These are phyloP conservation scores for Drosophila lacteicornis DNA, from an alignment of 1,140 invertebrate genomes.

Conservation along the genomic window DNA sequence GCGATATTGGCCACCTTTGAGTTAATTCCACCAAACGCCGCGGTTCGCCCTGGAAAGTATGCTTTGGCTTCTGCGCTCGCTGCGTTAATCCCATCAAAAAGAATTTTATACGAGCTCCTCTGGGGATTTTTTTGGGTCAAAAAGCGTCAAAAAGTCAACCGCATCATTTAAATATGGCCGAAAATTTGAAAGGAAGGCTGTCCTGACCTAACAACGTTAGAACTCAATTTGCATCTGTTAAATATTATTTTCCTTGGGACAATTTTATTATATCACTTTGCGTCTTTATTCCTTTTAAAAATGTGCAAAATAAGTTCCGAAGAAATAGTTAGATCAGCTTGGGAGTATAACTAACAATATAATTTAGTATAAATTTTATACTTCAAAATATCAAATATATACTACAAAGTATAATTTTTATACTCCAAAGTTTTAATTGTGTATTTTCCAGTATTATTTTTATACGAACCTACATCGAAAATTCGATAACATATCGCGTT, in stretches of 20 bases:
- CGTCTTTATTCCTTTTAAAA: not conserved
- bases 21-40: conserved; percentile 40
- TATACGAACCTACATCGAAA: no score
- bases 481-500: no score
- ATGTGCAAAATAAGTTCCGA: not conserved
- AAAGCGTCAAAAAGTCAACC: conserved; percentile 17
- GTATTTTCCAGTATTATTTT: no score
- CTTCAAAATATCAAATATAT: no score
- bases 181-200: not conserved
- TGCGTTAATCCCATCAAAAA: conserved; percentile 41
- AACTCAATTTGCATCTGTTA: no score
- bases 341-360: no score
- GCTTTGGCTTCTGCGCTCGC: conserved; percentile 22
- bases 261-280: not conserved
- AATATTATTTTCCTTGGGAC: not conserved
- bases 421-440: no score
- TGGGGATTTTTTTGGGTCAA: conserved; percentile 3
- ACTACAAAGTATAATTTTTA: no score
- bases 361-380: no score
- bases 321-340: not conserved
- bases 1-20: conserved; percentile 42
- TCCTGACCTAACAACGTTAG: not conserved
- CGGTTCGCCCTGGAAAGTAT: conserved; percentile 37
- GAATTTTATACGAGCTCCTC: conserved; percentile 21
- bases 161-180: conserved; percentile 12